phyloP scores from a whole-genome alignment of 1,140 invertebrate genomes.

The Drosophila pseudoananassae region DNA sequence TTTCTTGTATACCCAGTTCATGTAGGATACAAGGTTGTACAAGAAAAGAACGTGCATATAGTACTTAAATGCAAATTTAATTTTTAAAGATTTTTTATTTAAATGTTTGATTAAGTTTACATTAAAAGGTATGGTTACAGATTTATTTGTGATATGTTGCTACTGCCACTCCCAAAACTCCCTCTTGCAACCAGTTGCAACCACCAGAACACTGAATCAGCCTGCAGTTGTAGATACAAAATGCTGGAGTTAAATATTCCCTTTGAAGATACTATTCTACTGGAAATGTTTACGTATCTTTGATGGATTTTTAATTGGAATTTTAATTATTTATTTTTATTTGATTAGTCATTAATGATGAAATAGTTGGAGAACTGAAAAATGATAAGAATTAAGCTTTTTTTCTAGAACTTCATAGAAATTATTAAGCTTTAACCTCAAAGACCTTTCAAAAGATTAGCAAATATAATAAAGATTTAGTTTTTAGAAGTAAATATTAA shows the following conservation, averaged over 20 bases:
- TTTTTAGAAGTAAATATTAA: neutral
- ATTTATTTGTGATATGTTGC: constrained; percentile 52
- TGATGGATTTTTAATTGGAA: constrained; percentile 59
- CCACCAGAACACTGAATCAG: constrained; percentile 24
- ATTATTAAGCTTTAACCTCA: too few species aligned
- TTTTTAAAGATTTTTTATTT: too few species aligned
- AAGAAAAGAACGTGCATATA: neutral
- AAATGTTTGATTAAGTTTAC: too few species aligned
- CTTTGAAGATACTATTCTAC: constrained; percentile 33
- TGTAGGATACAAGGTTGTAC: neutral
- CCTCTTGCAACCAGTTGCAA: constrained; percentile 38
- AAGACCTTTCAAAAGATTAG: too few species aligned
- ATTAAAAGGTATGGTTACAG: constrained; percentile 29
- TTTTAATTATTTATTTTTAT: constrained; percentile 3
- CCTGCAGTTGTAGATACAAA: neutral
- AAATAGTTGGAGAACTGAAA: neutral
- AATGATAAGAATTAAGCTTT: too few species aligned
- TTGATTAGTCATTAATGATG: constrained; percentile 15
- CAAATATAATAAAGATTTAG: too few species aligned
- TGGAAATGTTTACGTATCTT: constrained; percentile 14
- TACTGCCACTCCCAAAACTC: constrained; percentile 9
- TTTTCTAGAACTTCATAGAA: too few species aligned
- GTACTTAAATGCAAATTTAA: constrained; percentile 16
- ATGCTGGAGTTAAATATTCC: constrained; percentile 6
- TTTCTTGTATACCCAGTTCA: neutral